These are phyloP conservation scores for Hyposoter dolosus DNA, from an alignment of 2,888 invertebrate species.

Conservation along the genomic window DNA sequence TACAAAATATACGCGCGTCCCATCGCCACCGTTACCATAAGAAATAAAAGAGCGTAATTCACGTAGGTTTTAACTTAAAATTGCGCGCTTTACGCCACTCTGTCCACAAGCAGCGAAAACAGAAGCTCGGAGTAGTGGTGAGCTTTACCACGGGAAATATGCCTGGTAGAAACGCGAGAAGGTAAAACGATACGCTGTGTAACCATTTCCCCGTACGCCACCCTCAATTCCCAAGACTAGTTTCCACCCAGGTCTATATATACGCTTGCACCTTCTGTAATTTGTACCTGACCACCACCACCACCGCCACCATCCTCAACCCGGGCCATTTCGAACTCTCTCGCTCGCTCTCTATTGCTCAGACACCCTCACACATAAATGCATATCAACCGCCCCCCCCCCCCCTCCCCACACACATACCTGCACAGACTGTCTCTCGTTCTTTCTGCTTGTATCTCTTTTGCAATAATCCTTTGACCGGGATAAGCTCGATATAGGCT, in stretches of 20 bases:
- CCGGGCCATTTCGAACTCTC: slow-evolving; percentile 68
- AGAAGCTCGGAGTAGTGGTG: neutral
- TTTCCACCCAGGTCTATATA: slow-evolving; percentile 75
- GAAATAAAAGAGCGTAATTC: slow-evolving; percentile 5
- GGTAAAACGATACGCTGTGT: slow-evolving; percentile 75
- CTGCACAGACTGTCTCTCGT: slow-evolving; percentile 1
- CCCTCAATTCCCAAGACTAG: slow-evolving; percentile 80
- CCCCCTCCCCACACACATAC: neutral
- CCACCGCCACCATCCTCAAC: slow-evolving; percentile 24
- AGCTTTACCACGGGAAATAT: slow-evolving; percentile 10
- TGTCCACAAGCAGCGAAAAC: neutral
- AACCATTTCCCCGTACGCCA: slow-evolving; percentile 77
- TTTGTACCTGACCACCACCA: slow-evolving; percentile 75
- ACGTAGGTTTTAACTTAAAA: neutral
- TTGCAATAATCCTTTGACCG: slow-evolving; percentile 26
- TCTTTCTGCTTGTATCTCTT: slow-evolving; percentile 10
- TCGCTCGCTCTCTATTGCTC: slow-evolving; percentile 44
- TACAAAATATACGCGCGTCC: neutral
- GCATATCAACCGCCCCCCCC: too few relatives aligned
- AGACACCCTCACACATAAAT: neutral
- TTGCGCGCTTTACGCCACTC: neutral
- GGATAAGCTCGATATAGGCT: slow-evolving; percentile 16
- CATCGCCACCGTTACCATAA: neutral
- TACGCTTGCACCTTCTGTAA: slow-evolving; percentile 74
- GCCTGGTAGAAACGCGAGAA: slow-evolving; percentile 56